A percentile compares a stretch with the other conserved stretches of the same genome.
Conservation (phyloP, 2,113 vertebrate genomes). For the Dicerorhinus sumatrensis region DNA sequence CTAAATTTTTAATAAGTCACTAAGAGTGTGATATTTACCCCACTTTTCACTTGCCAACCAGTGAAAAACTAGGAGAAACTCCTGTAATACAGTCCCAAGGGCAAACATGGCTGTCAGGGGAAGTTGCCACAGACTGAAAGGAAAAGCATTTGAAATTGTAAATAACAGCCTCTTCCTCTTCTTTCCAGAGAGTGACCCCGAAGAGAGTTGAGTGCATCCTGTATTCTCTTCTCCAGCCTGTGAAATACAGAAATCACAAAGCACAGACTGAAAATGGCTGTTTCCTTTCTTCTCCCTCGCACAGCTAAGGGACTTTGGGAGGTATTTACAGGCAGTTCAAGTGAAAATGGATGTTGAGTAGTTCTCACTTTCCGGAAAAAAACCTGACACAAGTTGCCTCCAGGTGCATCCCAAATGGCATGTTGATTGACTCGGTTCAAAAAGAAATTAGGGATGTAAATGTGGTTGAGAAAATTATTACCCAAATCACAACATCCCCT, state of each 20-base stretch:
- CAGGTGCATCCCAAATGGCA: slow-evolving; percentile 86
- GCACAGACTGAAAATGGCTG: slow-evolving; percentile 44
- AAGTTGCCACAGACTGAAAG: not conserved
- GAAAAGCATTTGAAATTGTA: not conserved
- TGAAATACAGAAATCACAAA: slow-evolving; percentile 72
- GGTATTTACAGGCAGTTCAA: slow-evolving; percentile 78
- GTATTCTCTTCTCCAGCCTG: slow-evolving; percentile 15
- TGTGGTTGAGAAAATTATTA: slow-evolving; percentile 87
- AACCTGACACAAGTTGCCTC: slow-evolving; percentile 79
- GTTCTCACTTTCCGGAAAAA: slow-evolving; percentile 79
- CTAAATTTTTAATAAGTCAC: not conserved
- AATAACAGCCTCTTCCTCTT: slow-evolving; percentile 55
- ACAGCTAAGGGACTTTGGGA: slow-evolving; percentile 66
- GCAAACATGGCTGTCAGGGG: not conserved
- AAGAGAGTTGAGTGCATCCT: not conserved
- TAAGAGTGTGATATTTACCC: not conserved
- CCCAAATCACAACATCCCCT: slow-evolving; percentile 86
- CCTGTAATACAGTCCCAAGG: accelerated
- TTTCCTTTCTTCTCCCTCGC: slow-evolving; percentile 65
- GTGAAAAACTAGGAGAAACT: not conserved
- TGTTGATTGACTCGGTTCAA: slow-evolving; percentile 86
- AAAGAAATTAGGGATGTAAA: slow-evolving; percentile 86
- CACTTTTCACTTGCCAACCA: not conserved
- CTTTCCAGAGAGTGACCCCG: slow-evolving; percentile 23
- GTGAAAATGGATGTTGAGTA: slow-evolving; percentile 78